Base-by-base conservation (phyloP, 2,888 invertebrate species). In the Xylota sylvarum region DNA sequence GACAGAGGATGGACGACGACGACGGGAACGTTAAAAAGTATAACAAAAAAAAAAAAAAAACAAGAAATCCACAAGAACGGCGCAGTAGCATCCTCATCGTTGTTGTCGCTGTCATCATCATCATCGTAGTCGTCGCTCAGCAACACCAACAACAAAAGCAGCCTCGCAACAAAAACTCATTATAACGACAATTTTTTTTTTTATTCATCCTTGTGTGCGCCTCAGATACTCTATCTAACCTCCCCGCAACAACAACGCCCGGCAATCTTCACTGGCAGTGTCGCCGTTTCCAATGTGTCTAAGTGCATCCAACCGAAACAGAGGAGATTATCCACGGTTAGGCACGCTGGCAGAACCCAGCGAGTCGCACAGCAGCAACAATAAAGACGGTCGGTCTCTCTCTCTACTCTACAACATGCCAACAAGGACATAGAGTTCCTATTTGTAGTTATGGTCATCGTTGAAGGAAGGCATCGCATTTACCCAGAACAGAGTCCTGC, bases 241-340 rank as follows among this genome's bases (percentile, higher is more conserved):
- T 72, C 37, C 77, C 80, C 55, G 46, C 62, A 79, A 58, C 43
- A 72, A 64, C 65, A 80, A 85, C 69, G 72, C 52, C 85, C 64
- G 72, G 50, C 85, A 80, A 76, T 85, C 84, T 80, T 84, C 69
- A 56, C 62, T 69, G 69, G 56, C 74, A 60, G 65, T 81, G 76
- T 73, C 74, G 72, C 72, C 73, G 37, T 82, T 77, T 73, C 60
- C 86, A 86, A 77, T 78, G 82, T 86, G 77, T 86, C 77, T 82
- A 82, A 86, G 86, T 82, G 86, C 86, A 86, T 73, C 86, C 86
- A 82, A 82, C 82, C 77, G 86, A 78, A 86, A 77, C 86, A 86
- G 77, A 86, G 82, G 86, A 86, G 77, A 86, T 86, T 86, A 86
- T 86, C 86, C 86, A 86, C 82, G 86, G 86, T 82, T 86, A 82